phyloP scores from a whole-genome alignment of 2,888 invertebrate species.

The Tillus elongatus region DNA sequence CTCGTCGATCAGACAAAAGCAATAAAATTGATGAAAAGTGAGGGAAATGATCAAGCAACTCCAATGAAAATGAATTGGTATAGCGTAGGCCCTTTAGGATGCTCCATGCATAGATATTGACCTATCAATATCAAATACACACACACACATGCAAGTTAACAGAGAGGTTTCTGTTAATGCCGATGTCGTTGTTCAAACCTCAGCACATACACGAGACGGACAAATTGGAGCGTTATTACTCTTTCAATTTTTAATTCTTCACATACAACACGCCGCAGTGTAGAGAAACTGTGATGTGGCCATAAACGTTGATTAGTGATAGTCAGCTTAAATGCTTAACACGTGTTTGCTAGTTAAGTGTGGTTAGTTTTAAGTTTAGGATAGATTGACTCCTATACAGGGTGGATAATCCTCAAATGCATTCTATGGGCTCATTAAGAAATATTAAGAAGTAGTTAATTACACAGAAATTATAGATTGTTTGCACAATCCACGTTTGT shows the following conservation, averaged over 20 bases:
- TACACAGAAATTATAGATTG: too few species aligned
- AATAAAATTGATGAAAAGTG: constrained; percentile 6
- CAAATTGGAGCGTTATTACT: constrained; percentile 13
- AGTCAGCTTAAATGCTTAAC: too few species aligned
- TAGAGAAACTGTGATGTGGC: constrained; percentile 12
- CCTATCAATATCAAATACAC: constrained; percentile 21
- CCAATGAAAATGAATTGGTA: neutral
- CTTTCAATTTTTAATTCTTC: constrained; percentile 18
- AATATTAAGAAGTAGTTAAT: too few species aligned
- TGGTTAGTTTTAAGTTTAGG: too few species aligned
- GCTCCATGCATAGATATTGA: constrained; percentile 21
- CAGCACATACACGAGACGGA: too few species aligned
- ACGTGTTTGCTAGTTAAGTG: too few species aligned
- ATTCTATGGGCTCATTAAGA: too few species aligned
- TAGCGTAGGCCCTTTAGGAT: neutral
- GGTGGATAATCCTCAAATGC: too few species aligned
- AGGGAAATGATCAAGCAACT: constrained; percentile 1
- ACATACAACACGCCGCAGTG: constrained; percentile 14
- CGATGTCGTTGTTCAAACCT: constrained; percentile 2
- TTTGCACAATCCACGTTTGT: too few species aligned
- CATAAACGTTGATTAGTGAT: too few species aligned
- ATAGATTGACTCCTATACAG: too few species aligned
- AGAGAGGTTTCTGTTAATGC: constrained; percentile 15
- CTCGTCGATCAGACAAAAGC: constrained; percentile 1
- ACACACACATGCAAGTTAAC: neutral